Base-by-base conservation (phyloP, 2,113 vertebrate species). In the Lichenostomus cassidix region DNA sequence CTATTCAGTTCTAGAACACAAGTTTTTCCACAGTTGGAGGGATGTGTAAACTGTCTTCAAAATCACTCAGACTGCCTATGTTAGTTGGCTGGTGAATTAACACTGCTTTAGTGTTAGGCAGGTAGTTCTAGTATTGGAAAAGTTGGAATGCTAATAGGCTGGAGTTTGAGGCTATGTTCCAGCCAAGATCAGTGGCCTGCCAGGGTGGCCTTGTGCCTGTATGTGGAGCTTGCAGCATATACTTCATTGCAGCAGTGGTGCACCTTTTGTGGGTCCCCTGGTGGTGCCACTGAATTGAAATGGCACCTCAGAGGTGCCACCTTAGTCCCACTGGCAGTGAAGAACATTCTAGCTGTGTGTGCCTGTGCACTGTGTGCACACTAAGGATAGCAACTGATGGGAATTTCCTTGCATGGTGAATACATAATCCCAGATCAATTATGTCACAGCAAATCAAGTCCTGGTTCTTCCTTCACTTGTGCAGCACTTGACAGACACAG, bases 171-270 rank as follows among this genome's bases (percentile, higher is more conserved):
- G 33, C 52, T 6, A 0, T 17, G 6, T 71, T 71, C n/a, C 52
- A 31, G 59, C 31, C 37, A 31, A 28, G 4, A 41, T 22, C 24
- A 0, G 76, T n/a, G 84, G 6, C 4, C 41, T 35, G 71, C 27
- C 41, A 44, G 44, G 53, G 22, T 2, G 7, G 70, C 77, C 41
- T 41, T 0, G 0, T 55, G 44, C 59, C 46, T 27, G 15, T 18
- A 11, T 0, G 0, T 15, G 9, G 50, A 76, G 53, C 21, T 69
- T 49, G 64, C 2, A 12, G n/a, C 25, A 9, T 16, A 3, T 4
- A 16, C 12, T 4, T 22, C 11, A n/a, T n/a, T 13, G 15, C 53
- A 35, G 9, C 39, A 46, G 31, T 31, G 39, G 24, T 44, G 37
- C 8, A 8, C 14, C 11, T 39, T n/a, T 35, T 20, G 23, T 9